These are phyloP conservation scores for Erpornis zantholeuca DNA, from an alignment of 2,113 vertebrate genomes.

Conservation along the genomic window DNA sequence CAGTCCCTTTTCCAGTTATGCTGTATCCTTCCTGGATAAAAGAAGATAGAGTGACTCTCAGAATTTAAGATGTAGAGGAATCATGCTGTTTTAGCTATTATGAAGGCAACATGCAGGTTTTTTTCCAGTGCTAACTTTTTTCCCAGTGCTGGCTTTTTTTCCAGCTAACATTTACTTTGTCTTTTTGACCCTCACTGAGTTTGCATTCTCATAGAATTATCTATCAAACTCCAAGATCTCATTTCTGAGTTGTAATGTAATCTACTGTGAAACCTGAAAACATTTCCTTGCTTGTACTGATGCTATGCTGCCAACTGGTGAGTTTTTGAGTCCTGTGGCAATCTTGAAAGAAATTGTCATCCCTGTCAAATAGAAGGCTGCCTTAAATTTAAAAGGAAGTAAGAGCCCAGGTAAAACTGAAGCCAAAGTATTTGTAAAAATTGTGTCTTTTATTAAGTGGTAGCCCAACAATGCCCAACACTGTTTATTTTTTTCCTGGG, in stretches of 20 bases:
- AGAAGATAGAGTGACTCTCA: neutral
- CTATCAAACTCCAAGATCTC: neutral
- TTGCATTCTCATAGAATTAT: neutral
- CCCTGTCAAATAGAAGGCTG: neutral
- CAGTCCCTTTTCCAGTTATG: neutral
- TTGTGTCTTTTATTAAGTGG: neutral
- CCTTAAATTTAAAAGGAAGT: neutral
- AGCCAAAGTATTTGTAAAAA: neutral
- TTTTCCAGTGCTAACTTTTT: neutral
- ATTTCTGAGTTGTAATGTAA: neutral
- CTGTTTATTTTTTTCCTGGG: neutral
- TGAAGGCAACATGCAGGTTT: neutral
- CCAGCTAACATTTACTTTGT: neutral
- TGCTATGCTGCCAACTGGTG: neutral
- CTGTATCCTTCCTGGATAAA: neutral
- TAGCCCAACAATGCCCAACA: neutral
- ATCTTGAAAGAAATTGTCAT: neutral
- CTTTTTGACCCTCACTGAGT: neutral
- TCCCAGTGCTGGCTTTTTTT: neutral
- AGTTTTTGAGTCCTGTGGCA: neutral
- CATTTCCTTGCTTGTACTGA: neutral
- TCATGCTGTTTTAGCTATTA: neutral
- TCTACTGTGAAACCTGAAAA: neutral
- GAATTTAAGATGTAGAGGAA: neutral
- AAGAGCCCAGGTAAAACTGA: neutral